Conservation (phyloP, 2,797 vertebrate species). For the Rhinophrynus dorsalis region DNA sequence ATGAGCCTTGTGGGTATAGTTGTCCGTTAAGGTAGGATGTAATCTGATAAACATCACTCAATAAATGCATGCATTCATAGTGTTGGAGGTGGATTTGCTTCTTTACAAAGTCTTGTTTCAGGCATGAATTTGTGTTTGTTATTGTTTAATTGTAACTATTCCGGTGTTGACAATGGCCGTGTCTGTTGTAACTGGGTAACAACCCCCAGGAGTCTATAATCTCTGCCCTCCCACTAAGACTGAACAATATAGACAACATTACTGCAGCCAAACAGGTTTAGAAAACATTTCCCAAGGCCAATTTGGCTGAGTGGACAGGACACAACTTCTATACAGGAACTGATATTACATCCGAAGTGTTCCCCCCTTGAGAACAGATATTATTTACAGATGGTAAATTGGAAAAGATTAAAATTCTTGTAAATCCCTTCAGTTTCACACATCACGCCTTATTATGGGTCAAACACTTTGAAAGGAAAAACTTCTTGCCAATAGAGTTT, state of each 20-base stretch:
- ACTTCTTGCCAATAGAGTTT: neutral
- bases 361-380: constrained; percentile 24
- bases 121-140: too few species aligned
- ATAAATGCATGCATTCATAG: too few species aligned
- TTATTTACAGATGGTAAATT: constrained; percentile 34
- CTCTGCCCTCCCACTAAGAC: constrained; percentile 9
- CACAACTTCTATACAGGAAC: constrained; percentile 26
- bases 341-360: constrained; percentile 34
- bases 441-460: neutral
- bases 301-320: constrained; percentile 20
- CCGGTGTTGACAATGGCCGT: constrained; percentile 10
- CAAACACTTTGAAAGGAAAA: neutral
- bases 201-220: constrained; percentile 17
- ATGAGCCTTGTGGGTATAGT: too few species aligned
- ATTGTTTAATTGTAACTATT: constrained; percentile 23
- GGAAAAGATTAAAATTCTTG: constrained; percentile 12
- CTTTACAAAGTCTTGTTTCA: too few species aligned
- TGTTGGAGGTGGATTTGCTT: too few species aligned
- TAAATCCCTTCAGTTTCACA: constrained; percentile 26
- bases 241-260: neutral
- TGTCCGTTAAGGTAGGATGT: too few species aligned
- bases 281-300: constrained; percentile 8
- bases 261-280: constrained; percentile 29
- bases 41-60: too few species aligned
- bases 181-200: constrained; percentile 34